These are phyloP conservation scores for Tadarida brasiliensis DNA, from an alignment of 2,797 vertebrate species.

Conservation along the genomic window DNA sequence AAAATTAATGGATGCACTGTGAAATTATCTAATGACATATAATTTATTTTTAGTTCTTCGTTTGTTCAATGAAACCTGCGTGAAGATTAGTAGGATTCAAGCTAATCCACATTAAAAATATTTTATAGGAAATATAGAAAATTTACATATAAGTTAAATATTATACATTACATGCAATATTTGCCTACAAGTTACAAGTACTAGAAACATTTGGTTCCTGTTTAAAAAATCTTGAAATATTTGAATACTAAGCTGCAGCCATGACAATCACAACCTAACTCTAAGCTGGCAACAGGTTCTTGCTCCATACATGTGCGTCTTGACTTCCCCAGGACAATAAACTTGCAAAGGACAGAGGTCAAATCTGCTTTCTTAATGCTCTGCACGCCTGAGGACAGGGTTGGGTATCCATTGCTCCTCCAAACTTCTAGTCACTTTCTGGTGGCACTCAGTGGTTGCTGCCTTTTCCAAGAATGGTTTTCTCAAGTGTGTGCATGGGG, in stretches of 20 bases:
- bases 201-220: neutral
- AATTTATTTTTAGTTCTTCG: slow-evolving; percentile 50
- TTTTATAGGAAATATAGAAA: neutral
- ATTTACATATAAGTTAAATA: neutral
- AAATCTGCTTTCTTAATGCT: no score
- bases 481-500: no score
- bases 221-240: neutral
- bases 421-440: neutral
- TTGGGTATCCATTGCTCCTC: neutral
- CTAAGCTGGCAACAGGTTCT: neutral
- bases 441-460: neutral
- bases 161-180: neutral
- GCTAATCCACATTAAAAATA: neutral
- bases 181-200: neutral
- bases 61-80: slow-evolving; percentile 30
- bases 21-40: slow-evolving; percentile 4
- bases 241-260: neutral
- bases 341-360: neutral
- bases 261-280: neutral
- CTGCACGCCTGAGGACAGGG: neutral
- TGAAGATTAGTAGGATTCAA: neutral
- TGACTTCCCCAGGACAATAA: neutral
- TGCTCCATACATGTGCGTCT: neutral
- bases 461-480: neutral
- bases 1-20: slow-evolving; percentile 57